Percentiles rank a stretch among this genome's conserved stretches.
Conservation (phyloP, 35 echinoderm and acorn worm genomes). For the Apostichopus parvimensis region DNA sequence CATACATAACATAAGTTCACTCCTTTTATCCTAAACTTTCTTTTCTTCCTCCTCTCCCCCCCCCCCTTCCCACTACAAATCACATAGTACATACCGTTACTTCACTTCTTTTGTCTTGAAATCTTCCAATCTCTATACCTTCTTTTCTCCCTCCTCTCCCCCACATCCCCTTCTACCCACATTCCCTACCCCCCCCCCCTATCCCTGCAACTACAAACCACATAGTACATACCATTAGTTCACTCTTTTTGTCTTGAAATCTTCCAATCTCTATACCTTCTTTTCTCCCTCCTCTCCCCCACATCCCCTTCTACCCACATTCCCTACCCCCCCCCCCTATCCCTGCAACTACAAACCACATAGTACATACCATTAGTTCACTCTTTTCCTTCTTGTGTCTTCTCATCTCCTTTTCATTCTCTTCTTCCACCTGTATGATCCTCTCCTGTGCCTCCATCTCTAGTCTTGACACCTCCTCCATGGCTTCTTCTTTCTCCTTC, state of each 20-base stretch:
- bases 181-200: background rate
- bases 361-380: slow-evolving; percentile 3
- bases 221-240: background rate
- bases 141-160: background rate
- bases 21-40: no score
- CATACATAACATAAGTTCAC: no score
- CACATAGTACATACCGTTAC: background rate
- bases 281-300: background rate
- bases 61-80: no score
- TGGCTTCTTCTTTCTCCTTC: background rate
- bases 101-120: background rate
- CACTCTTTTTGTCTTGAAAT: background rate
- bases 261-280: background rate
- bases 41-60: background rate
- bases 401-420: background rate
- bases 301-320: no score
- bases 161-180: no score
- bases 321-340: background rate
- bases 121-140: background rate
- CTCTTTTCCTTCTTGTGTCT: background rate
- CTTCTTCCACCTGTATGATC: slow-evolving; percentile 21
- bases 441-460: slow-evolving; percentile 29
- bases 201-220: no score
- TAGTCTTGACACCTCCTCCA: background rate
- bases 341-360: background rate